phyloP scores from a whole-genome alignment of 2,888 invertebrate species.

The Pristionchus maxplancki region DNA sequence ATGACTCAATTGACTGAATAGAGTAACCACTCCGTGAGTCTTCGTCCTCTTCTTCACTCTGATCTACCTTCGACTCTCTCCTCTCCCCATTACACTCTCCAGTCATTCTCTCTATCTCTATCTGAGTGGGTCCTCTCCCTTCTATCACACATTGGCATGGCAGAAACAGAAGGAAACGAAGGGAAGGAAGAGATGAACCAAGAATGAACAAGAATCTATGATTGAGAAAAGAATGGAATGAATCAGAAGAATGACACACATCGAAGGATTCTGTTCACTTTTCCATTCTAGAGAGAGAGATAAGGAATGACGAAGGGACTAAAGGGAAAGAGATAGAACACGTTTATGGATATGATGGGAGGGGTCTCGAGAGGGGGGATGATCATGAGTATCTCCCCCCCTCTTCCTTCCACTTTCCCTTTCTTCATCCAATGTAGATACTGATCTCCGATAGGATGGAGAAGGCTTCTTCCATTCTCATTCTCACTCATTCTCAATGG shows the following conservation, averaged over 20 bases:
- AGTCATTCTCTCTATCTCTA: slow-evolving; percentile 27
- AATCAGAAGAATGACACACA: background rate
- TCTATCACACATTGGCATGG: slow-evolving; percentile 20
- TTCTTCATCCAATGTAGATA: background rate
- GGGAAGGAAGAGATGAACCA: background rate
- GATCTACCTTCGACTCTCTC: slow-evolving; percentile 7
- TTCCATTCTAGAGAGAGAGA: slow-evolving; percentile 14
- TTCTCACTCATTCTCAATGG: slow-evolving; percentile 5
- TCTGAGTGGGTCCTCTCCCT: background rate
- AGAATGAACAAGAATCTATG: slow-evolving; percentile 10
- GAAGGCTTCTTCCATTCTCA: too few relatives aligned
- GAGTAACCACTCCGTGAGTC: background rate
- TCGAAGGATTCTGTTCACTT: background rate
- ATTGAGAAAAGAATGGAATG: slow-evolving; percentile 12
- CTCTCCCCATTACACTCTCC: background rate
- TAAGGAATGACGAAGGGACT: slow-evolving; percentile 1
- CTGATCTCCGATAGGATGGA: background rate
- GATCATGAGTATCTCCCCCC: background rate
- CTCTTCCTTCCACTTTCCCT: background rate
- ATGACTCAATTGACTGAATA: slow-evolving; percentile 50
- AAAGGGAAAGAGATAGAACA: background rate
- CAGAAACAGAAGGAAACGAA: background rate
- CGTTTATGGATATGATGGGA: background rate
- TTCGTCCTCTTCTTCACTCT: background rate
- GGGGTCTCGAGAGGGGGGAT: background rate